phyloP scores from a whole-genome alignment of 2,888 invertebrate species.

The Odontocerum albicorne region DNA sequence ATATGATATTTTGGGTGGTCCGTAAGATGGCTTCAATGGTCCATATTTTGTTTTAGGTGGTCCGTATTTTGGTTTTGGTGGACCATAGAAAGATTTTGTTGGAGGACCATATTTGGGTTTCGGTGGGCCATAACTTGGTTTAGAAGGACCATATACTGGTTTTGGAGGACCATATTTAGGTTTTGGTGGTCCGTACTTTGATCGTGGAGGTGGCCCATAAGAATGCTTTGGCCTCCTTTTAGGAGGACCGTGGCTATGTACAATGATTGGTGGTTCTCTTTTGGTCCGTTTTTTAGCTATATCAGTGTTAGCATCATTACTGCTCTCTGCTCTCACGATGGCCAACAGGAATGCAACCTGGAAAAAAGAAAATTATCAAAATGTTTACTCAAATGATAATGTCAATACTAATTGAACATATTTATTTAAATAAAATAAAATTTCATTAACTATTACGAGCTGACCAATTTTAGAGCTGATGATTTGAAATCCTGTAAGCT shows the following conservation, averaged over 20 bases:
- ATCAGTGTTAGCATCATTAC: not conserved
- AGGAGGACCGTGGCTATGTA: constrained; percentile 30
- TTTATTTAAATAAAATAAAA: not conserved
- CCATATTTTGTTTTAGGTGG: constrained; percentile 30
- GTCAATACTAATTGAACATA: not conserved
- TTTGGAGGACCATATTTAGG: constrained; percentile 39
- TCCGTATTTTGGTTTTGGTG: constrained; percentile 33
- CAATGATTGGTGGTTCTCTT: constrained; percentile 28
- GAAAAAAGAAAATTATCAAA: constrained; percentile 8
- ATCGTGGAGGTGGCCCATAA: constrained; percentile 28
- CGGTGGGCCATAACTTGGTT: constrained; percentile 40
- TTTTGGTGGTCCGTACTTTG: constrained; percentile 33
- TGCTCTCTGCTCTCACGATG: not conserved
- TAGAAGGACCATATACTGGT: constrained; percentile 41
- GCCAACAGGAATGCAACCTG: constrained; percentile 19
- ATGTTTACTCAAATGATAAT: not conserved
- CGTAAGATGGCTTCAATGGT: constrained; percentile 31
- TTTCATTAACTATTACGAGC: too few species aligned
- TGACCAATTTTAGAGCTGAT: too few species aligned
- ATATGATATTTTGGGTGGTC: constrained; percentile 28
- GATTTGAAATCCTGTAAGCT: too few species aligned
- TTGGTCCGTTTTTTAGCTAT: constrained; percentile 18
- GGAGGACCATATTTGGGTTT: constrained; percentile 39
- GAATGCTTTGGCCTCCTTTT: constrained; percentile 27
- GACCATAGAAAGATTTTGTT: constrained; percentile 39